A percentile compares a stretch with the other conserved stretches of the same genome.
Conservation (phyloP, 2,888 invertebrate genomes). For the Ypsolopha sequella region DNA sequence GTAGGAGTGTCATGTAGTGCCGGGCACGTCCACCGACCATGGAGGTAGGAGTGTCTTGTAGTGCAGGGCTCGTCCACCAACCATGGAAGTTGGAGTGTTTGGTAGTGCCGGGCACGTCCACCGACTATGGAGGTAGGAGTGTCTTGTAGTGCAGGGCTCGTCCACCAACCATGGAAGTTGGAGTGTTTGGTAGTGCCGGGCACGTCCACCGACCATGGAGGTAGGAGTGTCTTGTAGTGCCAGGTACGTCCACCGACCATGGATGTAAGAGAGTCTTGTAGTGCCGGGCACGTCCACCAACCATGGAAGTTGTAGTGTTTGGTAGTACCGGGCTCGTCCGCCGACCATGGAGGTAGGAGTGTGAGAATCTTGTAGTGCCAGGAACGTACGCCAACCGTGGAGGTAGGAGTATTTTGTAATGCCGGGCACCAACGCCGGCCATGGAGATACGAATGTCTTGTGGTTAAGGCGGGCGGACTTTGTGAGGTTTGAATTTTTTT, state of each 20-base stretch:
- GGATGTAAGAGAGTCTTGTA: constrained; percentile 1
- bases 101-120: constrained; percentile 9
- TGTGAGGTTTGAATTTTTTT: no score
- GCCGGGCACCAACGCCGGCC: constrained; percentile 7
- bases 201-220: constrained; percentile 8
- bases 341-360: constrained; percentile 3
- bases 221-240: constrained; percentile 1
- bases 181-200: constrained; percentile 3
- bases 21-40: constrained; percentile 8
- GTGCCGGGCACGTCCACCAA: constrained; percentile 8
- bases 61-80: constrained; percentile 8
- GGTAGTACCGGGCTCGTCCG: constrained; percentile 9
- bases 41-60: constrained; percentile 2
- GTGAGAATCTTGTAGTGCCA: constrained; percentile 1
- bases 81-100: constrained; percentile 2
- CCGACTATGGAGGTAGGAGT: constrained; percentile 3
- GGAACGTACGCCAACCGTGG: constrained; percentile 7
- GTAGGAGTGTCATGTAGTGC: constrained; percentile 1
- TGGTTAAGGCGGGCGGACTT: no score
- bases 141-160: constrained; percentile 7
- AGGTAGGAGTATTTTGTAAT: constrained; percentile 2
- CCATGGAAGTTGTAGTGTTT: constrained; percentile 2
- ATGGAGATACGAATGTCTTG: constrained; percentile 1
- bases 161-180: constrained; percentile 3
- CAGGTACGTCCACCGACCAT: constrained; percentile 8